Evolutionary conservation across 2,113 vertebrate genomes (phyloP).

Genomic region (Thermophis baileyi): DNA sequence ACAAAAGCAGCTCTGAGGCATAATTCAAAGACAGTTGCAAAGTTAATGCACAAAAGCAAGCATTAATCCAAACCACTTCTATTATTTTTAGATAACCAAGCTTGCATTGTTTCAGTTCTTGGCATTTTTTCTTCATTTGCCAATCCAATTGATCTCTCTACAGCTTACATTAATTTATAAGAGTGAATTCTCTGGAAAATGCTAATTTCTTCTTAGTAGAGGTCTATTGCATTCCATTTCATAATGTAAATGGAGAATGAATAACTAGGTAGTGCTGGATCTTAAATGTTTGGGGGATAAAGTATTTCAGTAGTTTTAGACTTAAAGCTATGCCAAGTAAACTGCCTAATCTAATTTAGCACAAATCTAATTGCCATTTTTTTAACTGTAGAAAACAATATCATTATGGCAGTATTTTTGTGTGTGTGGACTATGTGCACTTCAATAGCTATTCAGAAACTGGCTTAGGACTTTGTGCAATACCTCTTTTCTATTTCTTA

Average conservation of each 20-base stretch:
- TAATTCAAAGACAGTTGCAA: neutral
- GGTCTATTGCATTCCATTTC: neutral
- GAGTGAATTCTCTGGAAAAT: neutral
- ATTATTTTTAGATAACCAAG: slow-evolving; percentile 19
- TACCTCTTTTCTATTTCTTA: neutral
- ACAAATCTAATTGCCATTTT: neutral
- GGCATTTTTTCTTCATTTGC: neutral
- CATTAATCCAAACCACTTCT: neutral
- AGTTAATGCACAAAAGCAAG: neutral
- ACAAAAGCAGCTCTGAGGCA: neutral
- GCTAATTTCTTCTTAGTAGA: slow-evolving; percentile 2
- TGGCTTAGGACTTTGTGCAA: neutral
- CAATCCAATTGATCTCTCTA: neutral
- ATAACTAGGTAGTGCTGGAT: neutral
- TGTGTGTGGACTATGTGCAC: neutral
- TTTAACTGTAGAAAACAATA: neutral
- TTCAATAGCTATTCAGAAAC: neutral
- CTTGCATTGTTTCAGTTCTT: neutral
- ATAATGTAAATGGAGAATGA: slow-evolving; percentile 12
- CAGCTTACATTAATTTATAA: neutral
- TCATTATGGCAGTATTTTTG: neutral
- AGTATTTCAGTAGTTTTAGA: neutral
- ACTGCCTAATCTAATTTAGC: neutral
- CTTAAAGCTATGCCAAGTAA: neutral
- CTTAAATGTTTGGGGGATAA: neutral